These are phyloP conservation scores for Zophobas morio DNA, from an alignment of 1,140 invertebrate genomes.

Conservation along the genomic window DNA sequence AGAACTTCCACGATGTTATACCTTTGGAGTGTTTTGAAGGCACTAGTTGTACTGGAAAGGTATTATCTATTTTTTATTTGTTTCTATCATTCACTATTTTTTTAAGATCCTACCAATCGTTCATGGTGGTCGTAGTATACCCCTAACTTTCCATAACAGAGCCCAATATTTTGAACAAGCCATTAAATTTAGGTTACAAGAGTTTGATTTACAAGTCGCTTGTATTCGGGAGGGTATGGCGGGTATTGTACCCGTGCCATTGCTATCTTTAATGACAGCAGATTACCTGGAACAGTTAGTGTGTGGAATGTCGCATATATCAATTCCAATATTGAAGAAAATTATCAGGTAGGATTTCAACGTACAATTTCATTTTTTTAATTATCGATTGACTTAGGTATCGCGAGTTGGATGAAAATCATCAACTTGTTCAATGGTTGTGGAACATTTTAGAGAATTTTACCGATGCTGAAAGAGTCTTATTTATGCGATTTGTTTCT, in stretches of 20 bases:
- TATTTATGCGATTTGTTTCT: constrained; percentile 81
- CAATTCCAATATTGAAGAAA: constrained; percentile 75
- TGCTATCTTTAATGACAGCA: constrained; percentile 75
- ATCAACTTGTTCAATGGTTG: constrained; percentile 76
- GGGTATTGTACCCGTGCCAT: constrained; percentile 77
- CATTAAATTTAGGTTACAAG: constrained; percentile 75
- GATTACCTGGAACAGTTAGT: constrained; percentile 77
- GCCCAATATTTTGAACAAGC: constrained; percentile 76
- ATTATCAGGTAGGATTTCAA: constrained; percentile 72
- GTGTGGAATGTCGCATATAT: constrained; percentile 78
- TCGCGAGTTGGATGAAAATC: constrained; percentile 76
- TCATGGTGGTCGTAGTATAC: constrained; percentile 74
- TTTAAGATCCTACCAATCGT: constrained; percentile 73
- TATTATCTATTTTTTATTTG: constrained; percentile 34
- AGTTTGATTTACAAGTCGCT: constrained; percentile 77
- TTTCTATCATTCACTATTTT: constrained; percentile 34
- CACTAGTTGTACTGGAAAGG: constrained; percentile 73
- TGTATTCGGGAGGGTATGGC: constrained; percentile 78
- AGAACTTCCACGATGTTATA: constrained; percentile 78
- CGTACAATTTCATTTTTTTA: constrained; percentile 10
- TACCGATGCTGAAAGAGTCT: constrained; percentile 76
- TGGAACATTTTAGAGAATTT: constrained; percentile 78
- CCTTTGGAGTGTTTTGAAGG: constrained; percentile 78
- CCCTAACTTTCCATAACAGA: constrained; percentile 75
- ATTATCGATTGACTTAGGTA: constrained; percentile 68